These are phyloP conservation scores for Gila robusta DNA, from an alignment of 2,797 vertebrate species.

Conservation along the genomic window DNA sequence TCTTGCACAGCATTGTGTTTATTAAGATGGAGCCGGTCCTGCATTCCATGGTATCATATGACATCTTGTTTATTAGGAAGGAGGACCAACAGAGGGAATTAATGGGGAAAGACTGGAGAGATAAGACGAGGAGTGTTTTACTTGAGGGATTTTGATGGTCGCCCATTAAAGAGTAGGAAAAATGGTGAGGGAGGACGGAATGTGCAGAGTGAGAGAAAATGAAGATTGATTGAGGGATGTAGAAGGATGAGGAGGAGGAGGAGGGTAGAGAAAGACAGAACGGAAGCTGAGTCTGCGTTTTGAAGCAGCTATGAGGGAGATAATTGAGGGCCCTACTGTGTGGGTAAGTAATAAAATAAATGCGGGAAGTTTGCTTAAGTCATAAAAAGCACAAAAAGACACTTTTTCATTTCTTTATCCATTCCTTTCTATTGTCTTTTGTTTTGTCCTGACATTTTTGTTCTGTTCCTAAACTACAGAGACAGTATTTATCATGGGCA, in stretches of 20 bases:
- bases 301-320: slow-evolving; percentile 64
- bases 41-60: slow-evolving; percentile 30
- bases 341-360: slow-evolving; percentile 37
- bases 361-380: slow-evolving; percentile 17
- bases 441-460: slow-evolving; percentile 19
- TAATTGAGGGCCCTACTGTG: slow-evolving; percentile 54
- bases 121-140: slow-evolving; percentile 52
- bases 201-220: slow-evolving; percentile 66
- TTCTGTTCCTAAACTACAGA: neutral
- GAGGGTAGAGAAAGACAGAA: slow-evolving; percentile 9
- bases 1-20: slow-evolving; percentile 20
- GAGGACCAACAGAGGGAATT: slow-evolving; percentile 50
- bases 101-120: slow-evolving; percentile 40
- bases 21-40: slow-evolving; percentile 27
- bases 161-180: slow-evolving; percentile 60
- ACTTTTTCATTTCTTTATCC: slow-evolving; percentile 11
- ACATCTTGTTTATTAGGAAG: slow-evolving; percentile 57
- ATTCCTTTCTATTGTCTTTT: slow-evolving; percentile 21
- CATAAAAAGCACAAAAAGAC: slow-evolving; percentile 24
- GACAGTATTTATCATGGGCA: neutral
- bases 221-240: slow-evolving; percentile 74
- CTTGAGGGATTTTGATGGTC: slow-evolving; percentile 57
- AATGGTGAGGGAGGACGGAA: slow-evolving; percentile 27
- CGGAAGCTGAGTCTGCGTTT: slow-evolving; percentile 71
- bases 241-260: slow-evolving; percentile 45